phyloP scores from a whole-genome alignment of 30 jellyfish, hydroid and myxozoan genomes.

The Hydra vulgaris region DNA sequence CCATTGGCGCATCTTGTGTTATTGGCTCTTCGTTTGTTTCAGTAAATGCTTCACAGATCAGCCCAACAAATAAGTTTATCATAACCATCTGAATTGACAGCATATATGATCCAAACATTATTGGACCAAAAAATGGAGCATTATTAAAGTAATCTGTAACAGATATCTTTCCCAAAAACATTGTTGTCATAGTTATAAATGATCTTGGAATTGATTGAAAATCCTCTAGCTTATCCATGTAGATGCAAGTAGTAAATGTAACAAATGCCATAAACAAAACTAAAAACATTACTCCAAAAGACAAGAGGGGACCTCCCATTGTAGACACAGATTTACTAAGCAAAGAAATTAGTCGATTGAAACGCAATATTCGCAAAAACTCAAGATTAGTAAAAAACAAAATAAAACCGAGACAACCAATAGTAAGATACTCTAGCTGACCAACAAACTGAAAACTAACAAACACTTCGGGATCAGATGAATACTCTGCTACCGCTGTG shows the following conservation, averaged over 20 bases:
- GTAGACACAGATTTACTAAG: slow-evolving; percentile 60
- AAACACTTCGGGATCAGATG: slow-evolving; percentile 71
- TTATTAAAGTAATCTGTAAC: slow-evolving; percentile 37
- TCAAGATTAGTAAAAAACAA: slow-evolving; percentile 79
- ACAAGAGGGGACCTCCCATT: slow-evolving; percentile 61
- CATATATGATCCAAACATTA: slow-evolving; percentile 77
- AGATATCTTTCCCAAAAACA: slow-evolving; percentile 80
- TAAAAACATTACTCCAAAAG: slow-evolving; percentile 64
- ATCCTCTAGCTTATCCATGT: slow-evolving; percentile 52
- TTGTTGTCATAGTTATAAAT: slow-evolving; percentile 55
- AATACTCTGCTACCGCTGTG: slow-evolving; percentile 73
- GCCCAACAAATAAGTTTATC: slow-evolving; percentile 79
- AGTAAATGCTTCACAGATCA: slow-evolving; percentile 91
- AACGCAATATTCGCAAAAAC: slow-evolving; percentile 73
- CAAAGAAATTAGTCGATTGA: slow-evolving; percentile 63
- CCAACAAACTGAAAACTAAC: slow-evolving; percentile 84
- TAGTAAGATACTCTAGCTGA: slow-evolving; percentile 62
- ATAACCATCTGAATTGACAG: slow-evolving; percentile 69
- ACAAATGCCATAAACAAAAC: slow-evolving; percentile 76
- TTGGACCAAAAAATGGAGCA: slow-evolving; percentile 82
- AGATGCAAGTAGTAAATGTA: slow-evolving; percentile 50
- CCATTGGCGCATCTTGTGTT: slow-evolving; percentile 57
- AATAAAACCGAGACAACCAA: slow-evolving; percentile 78
- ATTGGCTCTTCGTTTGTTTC: slow-evolving; percentile 50
- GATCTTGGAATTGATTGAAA: slow-evolving; percentile 40